These are phyloP conservation scores for Lamellibrachia luymesi DNA, from an alignment of 1,140 invertebrate species.

Conservation along the genomic window DNA sequence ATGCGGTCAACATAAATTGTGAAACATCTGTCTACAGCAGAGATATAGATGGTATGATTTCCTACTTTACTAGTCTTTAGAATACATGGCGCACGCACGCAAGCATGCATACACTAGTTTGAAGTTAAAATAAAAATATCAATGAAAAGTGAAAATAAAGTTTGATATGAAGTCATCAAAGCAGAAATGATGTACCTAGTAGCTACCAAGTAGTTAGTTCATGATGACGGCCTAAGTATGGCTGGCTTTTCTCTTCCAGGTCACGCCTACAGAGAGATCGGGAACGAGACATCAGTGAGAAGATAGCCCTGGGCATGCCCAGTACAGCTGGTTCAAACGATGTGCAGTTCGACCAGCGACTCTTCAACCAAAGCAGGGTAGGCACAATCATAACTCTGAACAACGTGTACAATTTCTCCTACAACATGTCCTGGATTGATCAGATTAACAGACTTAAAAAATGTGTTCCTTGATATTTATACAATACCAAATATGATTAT, in stretches of 20 bases:
- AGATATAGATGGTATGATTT: not conserved
- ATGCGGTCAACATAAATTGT: not conserved
- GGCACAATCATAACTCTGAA: not conserved
- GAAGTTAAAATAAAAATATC: not conserved
- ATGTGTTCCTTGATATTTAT: not conserved
- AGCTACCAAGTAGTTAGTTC: not conserved
- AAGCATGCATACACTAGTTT: not conserved
- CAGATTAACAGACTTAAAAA: not conserved
- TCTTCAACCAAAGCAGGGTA: constrained; percentile 89
- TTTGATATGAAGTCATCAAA: not conserved
- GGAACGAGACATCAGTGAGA: constrained; percentile 96
- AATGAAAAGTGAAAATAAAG: not conserved
- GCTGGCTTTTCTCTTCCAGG: constrained; percentile 51
- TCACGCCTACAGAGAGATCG: constrained; percentile 85
- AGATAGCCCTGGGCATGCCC: constrained; percentile 95
- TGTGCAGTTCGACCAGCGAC: constrained; percentile 89
- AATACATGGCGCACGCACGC: not conserved
- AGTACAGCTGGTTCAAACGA: constrained; percentile 69
- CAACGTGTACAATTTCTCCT: not conserved
- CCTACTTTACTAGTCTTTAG: not conserved
- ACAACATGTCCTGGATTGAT: not conserved
- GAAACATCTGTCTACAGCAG: not conserved
- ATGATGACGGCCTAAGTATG: not conserved
- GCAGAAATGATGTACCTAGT: not conserved
- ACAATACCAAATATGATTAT: too few relatives aligned